Percentiles rank a stretch among this genome's conserved stretches.
phyloP scores from a whole-genome alignment of 1,140 invertebrate genomes.

The Muscidifurax raptorellus region DNA sequence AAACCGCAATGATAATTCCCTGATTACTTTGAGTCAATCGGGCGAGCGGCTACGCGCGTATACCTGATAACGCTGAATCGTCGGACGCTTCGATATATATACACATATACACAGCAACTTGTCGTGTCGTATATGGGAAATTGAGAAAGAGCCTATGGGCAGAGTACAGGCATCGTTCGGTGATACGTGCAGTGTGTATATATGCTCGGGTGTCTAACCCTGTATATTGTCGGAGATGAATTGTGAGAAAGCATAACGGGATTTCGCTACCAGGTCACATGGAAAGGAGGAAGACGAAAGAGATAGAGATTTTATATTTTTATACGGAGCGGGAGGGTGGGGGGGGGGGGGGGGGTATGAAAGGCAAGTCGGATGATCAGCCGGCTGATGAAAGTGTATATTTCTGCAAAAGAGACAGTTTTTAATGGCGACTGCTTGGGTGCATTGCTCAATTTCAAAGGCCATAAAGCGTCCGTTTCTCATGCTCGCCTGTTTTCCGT shows the following conservation, averaged over 20 bases:
- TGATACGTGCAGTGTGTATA: too few relatives aligned
- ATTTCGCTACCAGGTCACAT: background rate
- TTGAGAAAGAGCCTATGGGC: too few relatives aligned
- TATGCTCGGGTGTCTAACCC: too few relatives aligned
- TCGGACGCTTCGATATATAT: background rate
- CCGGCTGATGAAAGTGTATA: conserved; percentile 42
- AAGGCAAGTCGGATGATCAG: conserved; percentile 25
- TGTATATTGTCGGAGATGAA: too few relatives aligned
- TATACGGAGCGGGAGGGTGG: conserved; percentile 19
- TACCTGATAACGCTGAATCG: background rate
- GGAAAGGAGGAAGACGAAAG: background rate
- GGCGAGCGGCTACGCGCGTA: background rate
- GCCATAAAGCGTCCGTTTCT: conserved; percentile 43
- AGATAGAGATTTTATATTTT: conserved; percentile 33
- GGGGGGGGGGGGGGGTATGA: too few relatives aligned
- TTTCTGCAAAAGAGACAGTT: conserved; percentile 48
- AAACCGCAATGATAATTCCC: background rate
- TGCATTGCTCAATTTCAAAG: conserved; percentile 48
- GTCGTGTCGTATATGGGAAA: background rate
- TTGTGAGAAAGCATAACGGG: background rate
- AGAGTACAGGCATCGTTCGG: too few relatives aligned
- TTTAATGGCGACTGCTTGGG: conserved; percentile 45
- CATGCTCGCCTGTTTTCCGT: conserved; percentile 32
- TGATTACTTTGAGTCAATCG: background rate
- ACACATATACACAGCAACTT: background rate